Percentiles rank a stretch among this genome's conserved stretches.
These are phyloP conservation scores for Capreolus pygargus DNA, from an alignment of 2,113 vertebrate genomes.

Conservation along the genomic window DNA sequence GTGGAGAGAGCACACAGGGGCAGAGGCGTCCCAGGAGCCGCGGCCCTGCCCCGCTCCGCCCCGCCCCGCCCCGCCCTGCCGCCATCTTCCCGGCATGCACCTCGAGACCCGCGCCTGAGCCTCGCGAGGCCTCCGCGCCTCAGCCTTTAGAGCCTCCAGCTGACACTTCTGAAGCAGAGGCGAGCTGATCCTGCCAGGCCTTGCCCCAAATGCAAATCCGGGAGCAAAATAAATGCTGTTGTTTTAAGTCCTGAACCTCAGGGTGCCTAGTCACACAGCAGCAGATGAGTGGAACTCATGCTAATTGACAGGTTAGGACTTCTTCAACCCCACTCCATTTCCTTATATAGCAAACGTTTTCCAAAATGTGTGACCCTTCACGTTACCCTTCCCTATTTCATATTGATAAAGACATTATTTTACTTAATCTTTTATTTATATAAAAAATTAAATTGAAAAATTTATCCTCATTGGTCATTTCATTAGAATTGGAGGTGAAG, in stretches of 20 bases:
- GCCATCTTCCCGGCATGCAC: background rate
- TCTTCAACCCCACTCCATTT: background rate
- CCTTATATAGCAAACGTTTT: background rate
- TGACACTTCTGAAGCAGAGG: background rate
- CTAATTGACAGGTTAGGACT: background rate
- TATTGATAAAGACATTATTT: background rate
- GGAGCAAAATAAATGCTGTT: background rate
- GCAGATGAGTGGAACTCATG: background rate
- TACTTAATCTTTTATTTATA: background rate
- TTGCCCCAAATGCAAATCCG: background rate
- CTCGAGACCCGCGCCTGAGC: fast-evolving
- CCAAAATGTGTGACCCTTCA: background rate
- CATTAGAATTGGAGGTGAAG: background rate
- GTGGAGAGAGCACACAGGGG: too few relatives aligned
- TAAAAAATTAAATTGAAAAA: background rate
- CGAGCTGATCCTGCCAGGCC: background rate
- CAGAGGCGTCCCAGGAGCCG: too few relatives aligned
- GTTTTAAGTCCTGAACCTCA: background rate
- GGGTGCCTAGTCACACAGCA: background rate
- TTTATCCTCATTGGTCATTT: background rate
- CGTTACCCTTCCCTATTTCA: background rate
- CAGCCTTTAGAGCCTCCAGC: background rate
- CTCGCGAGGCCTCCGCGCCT: too few relatives aligned
- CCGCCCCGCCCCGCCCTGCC: fast-evolving
- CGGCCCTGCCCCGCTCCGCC: too few relatives aligned